Percentiles rank a stretch among this genome's conserved stretches.
phyloP scores from a whole-genome alignment of 1,140 invertebrate species.

The Bombus waltoni region DNA sequence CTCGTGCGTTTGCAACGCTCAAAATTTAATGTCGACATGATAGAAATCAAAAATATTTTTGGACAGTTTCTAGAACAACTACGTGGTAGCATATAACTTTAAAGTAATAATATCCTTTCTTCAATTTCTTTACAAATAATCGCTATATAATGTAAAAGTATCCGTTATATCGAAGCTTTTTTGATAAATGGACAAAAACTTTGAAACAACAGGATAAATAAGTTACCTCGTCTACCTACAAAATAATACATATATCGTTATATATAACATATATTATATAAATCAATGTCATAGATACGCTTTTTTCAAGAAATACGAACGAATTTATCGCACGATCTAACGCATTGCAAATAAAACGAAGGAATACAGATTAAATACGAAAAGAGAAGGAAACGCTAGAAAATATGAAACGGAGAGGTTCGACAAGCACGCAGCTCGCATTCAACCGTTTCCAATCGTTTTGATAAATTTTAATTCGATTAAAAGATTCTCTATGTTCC shows the following conservation, averaged over 20 bases:
- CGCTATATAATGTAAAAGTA: too few species aligned
- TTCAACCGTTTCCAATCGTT: neutral
- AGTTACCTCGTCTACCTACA: neutral
- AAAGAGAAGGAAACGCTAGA: neutral
- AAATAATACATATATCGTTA: neutral
- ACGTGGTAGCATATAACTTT: too few species aligned
- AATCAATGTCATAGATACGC: too few species aligned
- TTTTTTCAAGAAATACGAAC: neutral
- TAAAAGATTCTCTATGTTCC: neutral
- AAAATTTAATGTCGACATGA: neutral
- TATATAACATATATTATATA: neutral
- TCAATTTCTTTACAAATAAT: too few species aligned
- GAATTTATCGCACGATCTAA: neutral
- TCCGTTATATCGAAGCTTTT: too few species aligned
- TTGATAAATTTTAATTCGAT: neutral
- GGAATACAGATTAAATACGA: neutral
- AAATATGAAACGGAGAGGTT: neutral
- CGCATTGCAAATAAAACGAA: neutral
- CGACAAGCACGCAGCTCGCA: neutral
- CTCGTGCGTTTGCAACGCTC: neutral
- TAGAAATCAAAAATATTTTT: too few species aligned
- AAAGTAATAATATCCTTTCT: too few species aligned
- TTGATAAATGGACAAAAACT: too few species aligned
- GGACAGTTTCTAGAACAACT: too few species aligned
- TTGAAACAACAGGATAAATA: too few species aligned